phyloP scores from a whole-genome alignment of 2,888 invertebrate species.

The Ctenicera cuprea region DNA sequence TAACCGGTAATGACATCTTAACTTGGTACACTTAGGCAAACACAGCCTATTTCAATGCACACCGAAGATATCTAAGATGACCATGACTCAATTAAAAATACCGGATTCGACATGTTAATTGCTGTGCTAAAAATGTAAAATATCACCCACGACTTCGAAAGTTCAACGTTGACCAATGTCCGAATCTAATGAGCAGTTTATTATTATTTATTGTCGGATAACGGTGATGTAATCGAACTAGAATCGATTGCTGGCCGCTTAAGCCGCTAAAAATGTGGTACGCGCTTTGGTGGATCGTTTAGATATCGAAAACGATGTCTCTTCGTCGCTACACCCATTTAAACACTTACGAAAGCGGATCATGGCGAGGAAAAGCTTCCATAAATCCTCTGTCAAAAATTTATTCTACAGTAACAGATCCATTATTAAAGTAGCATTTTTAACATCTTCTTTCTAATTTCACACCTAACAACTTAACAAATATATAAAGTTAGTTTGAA shows the following conservation, averaged over 20 bases:
- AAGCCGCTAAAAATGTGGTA: not conserved
- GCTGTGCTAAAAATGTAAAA: constrained; percentile 61
- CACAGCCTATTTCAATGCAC: constrained; percentile 44
- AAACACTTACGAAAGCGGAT: not conserved
- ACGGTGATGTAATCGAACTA: constrained; percentile 51
- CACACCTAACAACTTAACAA: not conserved
- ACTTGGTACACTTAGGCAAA: constrained; percentile 56
- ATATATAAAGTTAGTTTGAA: not conserved
- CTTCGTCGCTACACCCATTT: not conserved
- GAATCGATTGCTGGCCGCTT: constrained; percentile 33
- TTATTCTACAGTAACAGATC: constrained; percentile 7
- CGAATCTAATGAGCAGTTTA: constrained; percentile 55
- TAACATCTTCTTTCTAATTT: not conserved
- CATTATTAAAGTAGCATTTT: not conserved
- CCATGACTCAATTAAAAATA: constrained; percentile 62
- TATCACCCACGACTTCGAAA: constrained; percentile 64
- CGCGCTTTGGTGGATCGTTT: not conserved
- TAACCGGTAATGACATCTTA: constrained; percentile 62
- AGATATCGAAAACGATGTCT: not conserved
- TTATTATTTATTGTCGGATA: constrained; percentile 54
- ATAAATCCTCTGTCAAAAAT: constrained; percentile 30
- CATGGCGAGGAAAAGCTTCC: not conserved
- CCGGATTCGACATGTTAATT: constrained; percentile 61
- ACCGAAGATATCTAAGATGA: constrained; percentile 56
- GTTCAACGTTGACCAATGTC: constrained; percentile 54